These are phyloP conservation scores for Actias luna DNA, from an alignment of 2,888 invertebrate species.

Conservation along the genomic window DNA sequence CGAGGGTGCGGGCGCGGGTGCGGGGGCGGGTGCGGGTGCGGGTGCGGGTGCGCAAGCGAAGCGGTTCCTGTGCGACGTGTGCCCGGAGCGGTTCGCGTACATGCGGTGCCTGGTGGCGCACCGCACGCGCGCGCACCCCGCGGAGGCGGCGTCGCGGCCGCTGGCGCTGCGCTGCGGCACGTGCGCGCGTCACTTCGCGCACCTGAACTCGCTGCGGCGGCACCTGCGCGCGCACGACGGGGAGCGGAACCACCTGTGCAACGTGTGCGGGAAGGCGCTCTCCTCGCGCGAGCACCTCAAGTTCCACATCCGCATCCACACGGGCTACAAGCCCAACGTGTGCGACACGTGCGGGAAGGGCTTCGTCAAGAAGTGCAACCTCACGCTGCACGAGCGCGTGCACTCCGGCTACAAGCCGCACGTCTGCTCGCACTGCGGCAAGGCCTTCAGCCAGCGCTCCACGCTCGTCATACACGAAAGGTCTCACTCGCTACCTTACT, in stretches of 20 bases:
- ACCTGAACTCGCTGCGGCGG: constrained; percentile 73
- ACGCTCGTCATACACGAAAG: constrained; percentile 83
- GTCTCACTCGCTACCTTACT: constrained; percentile 16
- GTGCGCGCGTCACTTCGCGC: constrained; percentile 75
- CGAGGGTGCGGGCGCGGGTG: constrained; percentile 29
- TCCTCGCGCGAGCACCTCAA: constrained; percentile 82
- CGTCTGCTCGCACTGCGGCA: constrained; percentile 83
- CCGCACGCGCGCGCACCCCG: constrained; percentile 64
- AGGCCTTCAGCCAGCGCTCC: constrained; percentile 82
- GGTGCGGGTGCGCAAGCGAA: constrained; percentile 40
- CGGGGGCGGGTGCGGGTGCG: constrained; percentile 25
- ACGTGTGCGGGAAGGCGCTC: constrained; percentile 83
- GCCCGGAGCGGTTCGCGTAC: constrained; percentile 69
- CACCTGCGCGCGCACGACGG: constrained; percentile 74
- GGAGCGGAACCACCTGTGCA: constrained; percentile 81
- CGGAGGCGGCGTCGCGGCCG: constrained; percentile 55
- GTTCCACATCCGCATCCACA: constrained; percentile 83
- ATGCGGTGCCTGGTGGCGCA: constrained; percentile 65
- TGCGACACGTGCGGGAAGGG: constrained; percentile 81
- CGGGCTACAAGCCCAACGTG: constrained; percentile 83
- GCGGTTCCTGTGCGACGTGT: constrained; percentile 72
- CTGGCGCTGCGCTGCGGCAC: constrained; percentile 65
- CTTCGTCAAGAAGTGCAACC: constrained; percentile 82
- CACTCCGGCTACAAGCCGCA: constrained; percentile 84
- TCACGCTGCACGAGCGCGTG: constrained; percentile 82